Conservation (phyloP, 2,888 invertebrate species). For the Nephrotoma flavescens region DNA sequence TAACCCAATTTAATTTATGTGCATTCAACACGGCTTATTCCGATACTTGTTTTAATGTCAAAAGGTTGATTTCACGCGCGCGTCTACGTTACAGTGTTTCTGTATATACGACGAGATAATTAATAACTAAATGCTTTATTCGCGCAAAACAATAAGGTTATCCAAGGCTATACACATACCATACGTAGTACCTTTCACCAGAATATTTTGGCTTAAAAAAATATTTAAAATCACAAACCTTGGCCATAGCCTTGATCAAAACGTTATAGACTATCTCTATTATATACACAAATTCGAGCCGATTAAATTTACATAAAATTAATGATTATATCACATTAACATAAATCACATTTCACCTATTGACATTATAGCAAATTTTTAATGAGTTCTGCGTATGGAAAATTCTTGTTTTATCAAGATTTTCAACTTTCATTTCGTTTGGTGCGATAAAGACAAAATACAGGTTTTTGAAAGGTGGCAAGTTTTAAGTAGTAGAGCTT, state of each 20-base stretch:
- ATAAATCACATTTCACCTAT: neutral
- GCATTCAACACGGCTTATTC: neutral
- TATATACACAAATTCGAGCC: neutral
- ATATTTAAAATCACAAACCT: neutral
- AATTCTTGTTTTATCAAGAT: neutral
- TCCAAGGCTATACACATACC: neutral
- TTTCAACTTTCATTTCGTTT: neutral
- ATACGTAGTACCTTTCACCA: neutral
- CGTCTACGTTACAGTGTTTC: neutral
- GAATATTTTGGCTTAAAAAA: neutral
- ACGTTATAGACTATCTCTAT: neutral
- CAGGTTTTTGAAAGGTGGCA: neutral
- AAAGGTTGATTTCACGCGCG: neutral
- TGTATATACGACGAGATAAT: neutral
- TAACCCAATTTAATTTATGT: neutral
- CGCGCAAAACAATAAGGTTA: neutral
- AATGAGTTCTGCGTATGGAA: neutral
- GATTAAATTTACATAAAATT: neutral
- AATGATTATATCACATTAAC: neutral
- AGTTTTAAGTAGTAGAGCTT: neutral
- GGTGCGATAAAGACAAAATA: neutral
- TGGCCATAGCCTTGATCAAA: neutral
- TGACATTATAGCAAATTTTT: neutral
- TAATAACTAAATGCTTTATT: neutral
- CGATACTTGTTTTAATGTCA: neutral